phyloP scores from a whole-genome alignment of 1,140 invertebrate genomes.

The Magallana ariakensis region DNA sequence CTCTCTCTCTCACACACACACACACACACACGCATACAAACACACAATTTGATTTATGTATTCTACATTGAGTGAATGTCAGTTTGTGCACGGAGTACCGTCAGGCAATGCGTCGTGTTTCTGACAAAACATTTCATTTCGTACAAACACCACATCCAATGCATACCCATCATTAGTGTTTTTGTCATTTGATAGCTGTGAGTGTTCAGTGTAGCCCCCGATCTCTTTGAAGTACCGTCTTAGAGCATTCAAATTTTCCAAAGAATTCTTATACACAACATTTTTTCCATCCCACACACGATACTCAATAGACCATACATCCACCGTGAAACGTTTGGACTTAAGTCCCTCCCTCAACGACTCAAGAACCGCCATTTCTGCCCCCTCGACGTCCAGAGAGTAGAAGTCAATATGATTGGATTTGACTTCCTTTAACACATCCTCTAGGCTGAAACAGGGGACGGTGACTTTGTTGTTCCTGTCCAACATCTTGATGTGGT shows the following conservation, averaged over 20 bases:
- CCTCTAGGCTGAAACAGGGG: constrained; percentile 24
- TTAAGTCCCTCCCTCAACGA: constrained; percentile 7
- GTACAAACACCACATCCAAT: constrained; percentile 42
- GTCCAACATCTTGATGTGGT: background rate
- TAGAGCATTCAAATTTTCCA: constrained; percentile 21
- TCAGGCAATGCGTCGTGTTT: background rate
- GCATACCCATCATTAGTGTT: constrained; percentile 14
- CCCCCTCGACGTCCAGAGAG: constrained; percentile 39
- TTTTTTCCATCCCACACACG: constrained; percentile 45
- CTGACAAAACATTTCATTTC: background rate
- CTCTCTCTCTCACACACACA: too few species aligned
- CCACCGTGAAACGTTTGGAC: background rate
- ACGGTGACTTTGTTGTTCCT: background rate
- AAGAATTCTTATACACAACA: constrained; percentile 11
- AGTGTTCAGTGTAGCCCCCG: constrained; percentile 42
- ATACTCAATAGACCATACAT: constrained; percentile 41
- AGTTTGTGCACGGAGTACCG: background rate
- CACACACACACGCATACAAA: too few species aligned
- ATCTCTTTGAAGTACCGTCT: constrained; percentile 35
- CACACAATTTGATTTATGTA: too few species aligned
- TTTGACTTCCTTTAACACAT: background rate
- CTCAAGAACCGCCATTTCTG: constrained; percentile 8
- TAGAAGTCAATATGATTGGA: constrained; percentile 2
- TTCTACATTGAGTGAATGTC: too few species aligned
- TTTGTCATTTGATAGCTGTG: constrained; percentile 22